Base-by-base conservation (phyloP, 2,797 vertebrate species). In the Chromobotia macracanthus region DNA sequence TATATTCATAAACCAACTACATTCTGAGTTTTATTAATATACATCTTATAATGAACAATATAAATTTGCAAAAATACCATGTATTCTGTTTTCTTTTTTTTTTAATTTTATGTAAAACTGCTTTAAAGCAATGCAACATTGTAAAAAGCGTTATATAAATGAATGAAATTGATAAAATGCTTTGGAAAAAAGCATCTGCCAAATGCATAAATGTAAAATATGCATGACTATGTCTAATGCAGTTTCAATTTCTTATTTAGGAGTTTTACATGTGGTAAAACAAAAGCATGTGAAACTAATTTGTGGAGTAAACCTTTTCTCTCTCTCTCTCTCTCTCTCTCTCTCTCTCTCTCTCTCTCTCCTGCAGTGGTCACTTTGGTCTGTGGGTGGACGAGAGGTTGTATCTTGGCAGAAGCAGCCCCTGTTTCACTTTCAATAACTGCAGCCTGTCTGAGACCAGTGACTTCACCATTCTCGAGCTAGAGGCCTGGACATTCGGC, bases 381-480 rank as follows among this genome's bases (percentile, higher is more conserved):
- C 88, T 95, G 84, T 95, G 94, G 94, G 83, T 95, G 87, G 94
- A 94, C 56, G 93, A 94, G 87, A 91, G 91, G 35, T 83, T 95
- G 82, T 93, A 93, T 67, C 77, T 91, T 72, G 94, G 94, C 69
- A 89, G 90, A 83, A 94, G 93, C 88, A 93, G 91, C 81, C 93
- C 93, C 58, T 95, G 94, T 85, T 90, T 87, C 85, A 95, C 94
- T 3, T 95, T 95, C 82, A 94, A 93, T 79, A 95, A 95, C 88
- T 92, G 92, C 68, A 92, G 92, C 87, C 91, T 95, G 60, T 90
- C 94, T 0, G 91, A 92, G 86, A 92, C 89, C 0, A 92, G 89
- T 0, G 94, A 95, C 86, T 95, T 95, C 87, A 85, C 88, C 5
- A 84, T 95, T 72, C 90, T 94, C 86, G 93, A 94, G 85, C 82